Base-by-base conservation (phyloP, 2,113 vertebrate genomes). In the Vidua chalybeata region DNA sequence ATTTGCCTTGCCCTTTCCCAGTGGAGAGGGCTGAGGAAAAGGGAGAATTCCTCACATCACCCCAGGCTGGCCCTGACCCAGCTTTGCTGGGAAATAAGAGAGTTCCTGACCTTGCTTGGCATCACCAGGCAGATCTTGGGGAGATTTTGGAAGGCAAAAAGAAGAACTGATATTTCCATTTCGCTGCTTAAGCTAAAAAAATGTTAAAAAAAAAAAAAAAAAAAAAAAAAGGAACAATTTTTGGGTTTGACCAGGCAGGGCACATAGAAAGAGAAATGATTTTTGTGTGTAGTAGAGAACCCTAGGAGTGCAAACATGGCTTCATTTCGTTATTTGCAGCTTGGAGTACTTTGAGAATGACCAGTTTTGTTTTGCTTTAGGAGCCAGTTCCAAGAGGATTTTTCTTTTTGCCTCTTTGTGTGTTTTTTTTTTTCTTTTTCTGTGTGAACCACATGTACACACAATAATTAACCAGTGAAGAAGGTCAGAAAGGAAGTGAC, bases 401-500 rank as follows among this genome's bases (percentile, higher is more conserved):
- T 92, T 91, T 93, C 35, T 35, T 54, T 78, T 59, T 0, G 4
- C 20, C 11, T 82, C 14, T 61, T 56, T 80, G 2, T 58, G 59
- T 33, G 35, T 30, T 67, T 31, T 62, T 67, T 67, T 67, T 31
- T 62, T 67, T n/a, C 39, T 48, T 54, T 64, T 68, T 45, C 41
- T 63, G 28, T 69, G 45, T 79, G 82, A 96, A 56, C 72, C 79
- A 37, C 92, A 41, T 51, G 41, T 49, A n/a, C 84, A 71, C 77
- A 31, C 84, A 94, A 64, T 95, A 89, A 96, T 96, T 95, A 95
- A 90, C 90, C 68, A 72, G 90, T 58, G 83, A 71, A 78, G 83
- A 86, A 77, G 93, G 90, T 94, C 92, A 69, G 76, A 92, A 94
- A 75, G 93, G 94, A 93, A 95, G 83, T 52, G 86, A 81, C 75